Evolutionary conservation across 92 coral and sea anemone species (phyloP), one percentile per base, ranked within the genome.

Genomic region (Hydrozoanthus gracilis): DNA sequence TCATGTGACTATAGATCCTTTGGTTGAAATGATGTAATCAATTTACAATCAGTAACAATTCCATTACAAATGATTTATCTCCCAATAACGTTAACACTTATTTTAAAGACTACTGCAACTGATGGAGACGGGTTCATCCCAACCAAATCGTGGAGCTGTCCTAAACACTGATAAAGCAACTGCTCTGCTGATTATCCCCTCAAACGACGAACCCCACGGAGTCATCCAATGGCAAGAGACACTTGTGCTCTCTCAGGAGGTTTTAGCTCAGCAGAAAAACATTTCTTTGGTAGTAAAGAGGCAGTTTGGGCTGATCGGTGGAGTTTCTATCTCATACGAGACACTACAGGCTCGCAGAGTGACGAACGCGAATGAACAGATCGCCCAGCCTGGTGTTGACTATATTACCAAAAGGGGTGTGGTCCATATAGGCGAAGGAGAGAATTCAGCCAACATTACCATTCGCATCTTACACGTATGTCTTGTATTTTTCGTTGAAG

Each of bases 151-250:
- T 45, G 98, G 98, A 7, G 99, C 99, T 8, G 90, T 88, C 10
- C 91, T 96, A 84, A 96, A 95, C 93, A 83, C 92, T 3, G 98
- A 96, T 12, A 93, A 91, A 49, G 90, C 90, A 66, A 82, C 88
- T 46, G 96, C 99, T 50, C 89, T 92, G 71, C 88, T 96, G 20
- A 27, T 91, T 65, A 92, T 96, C 79, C 98, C 94, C 79, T 95
- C 95, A 8, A 96, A 96, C 86, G 99, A 95, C 47, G 99, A 96
- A 7, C 99, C 98, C 7, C 92, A 96, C 77, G 99, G 99, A 11
- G 88, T 96, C 14, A 80, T 96, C 87, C 84, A 91, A 47, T 96
- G 99, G 99, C 82, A 66, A 16, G 73, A 84, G 44, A 83, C 95
- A 12, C 85, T 93, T 9, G 84, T 88, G 46, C 89, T 96, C 5